These are phyloP conservation scores for Helicoverpa zea DNA, from an alignment of 1,140 invertebrate genomes.

Conservation along the genomic window DNA sequence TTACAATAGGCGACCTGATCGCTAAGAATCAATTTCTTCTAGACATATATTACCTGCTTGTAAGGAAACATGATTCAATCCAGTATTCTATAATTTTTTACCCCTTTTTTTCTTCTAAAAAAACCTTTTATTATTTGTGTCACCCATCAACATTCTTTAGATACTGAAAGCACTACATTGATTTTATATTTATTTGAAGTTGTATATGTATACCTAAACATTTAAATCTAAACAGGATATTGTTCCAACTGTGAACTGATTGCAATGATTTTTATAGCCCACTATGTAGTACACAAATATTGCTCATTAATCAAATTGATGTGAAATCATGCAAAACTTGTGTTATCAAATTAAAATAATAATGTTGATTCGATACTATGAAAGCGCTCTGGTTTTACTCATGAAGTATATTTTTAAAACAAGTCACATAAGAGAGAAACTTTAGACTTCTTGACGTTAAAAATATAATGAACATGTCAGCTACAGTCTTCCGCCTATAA, in stretches of 20 bases:
- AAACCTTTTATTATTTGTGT: too few relatives aligned
- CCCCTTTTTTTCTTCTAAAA: too few relatives aligned
- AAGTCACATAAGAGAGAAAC: too few relatives aligned
- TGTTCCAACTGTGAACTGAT: background rate
- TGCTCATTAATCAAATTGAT: background rate
- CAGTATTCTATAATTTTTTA: too few relatives aligned
- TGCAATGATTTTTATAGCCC: background rate
- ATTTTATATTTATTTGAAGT: background rate
- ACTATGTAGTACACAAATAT: background rate
- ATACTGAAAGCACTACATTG: too few relatives aligned
- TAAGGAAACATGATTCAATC: too few relatives aligned
- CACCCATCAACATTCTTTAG: too few relatives aligned
- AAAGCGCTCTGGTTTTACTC: background rate
- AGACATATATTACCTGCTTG: too few relatives aligned
- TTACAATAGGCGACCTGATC: too few relatives aligned
- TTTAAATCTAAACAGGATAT: background rate
- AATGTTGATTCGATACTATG: background rate
- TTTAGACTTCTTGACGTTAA: background rate
- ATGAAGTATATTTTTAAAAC: background rate
- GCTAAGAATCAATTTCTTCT: too few relatives aligned
- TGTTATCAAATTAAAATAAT: constrained; percentile 17
- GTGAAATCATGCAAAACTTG: constrained; percentile 5
- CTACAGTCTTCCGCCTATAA: too few relatives aligned
- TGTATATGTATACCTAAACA: background rate
- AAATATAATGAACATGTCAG: too few relatives aligned